phyloP scores from a whole-genome alignment of 2,888 invertebrate genomes.

The Agriotes lineatus region DNA sequence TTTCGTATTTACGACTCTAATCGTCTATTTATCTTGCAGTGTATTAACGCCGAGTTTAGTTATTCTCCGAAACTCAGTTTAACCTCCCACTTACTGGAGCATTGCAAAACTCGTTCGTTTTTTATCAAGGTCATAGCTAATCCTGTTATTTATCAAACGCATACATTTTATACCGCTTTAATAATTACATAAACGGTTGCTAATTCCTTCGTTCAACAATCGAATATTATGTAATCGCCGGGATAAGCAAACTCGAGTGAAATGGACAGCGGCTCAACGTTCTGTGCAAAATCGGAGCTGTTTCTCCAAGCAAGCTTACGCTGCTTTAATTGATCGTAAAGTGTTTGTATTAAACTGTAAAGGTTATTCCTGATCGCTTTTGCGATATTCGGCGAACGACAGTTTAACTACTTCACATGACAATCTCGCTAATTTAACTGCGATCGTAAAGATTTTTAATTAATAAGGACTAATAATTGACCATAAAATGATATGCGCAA shows the following conservation, averaged over 20 bases:
- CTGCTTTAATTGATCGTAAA: too few species aligned
- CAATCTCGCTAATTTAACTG: too few species aligned
- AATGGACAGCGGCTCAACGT: not conserved
- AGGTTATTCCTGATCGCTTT: too few species aligned
- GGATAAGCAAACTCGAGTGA: conserved; percentile 7
- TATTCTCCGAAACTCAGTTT: conserved; percentile 30
- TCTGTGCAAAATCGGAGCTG: too few species aligned
- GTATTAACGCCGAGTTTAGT: not conserved
- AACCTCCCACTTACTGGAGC: conserved; percentile 23
- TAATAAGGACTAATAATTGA: too few species aligned
- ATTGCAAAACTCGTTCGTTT: conserved; percentile 12
- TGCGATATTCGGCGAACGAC: too few species aligned
- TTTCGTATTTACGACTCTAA: conserved; percentile 36
- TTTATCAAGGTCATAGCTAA: conserved; percentile 26
- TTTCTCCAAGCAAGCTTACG: too few species aligned
- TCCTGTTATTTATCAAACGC: conserved; percentile 24
- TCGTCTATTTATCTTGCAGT: conserved; percentile 21
- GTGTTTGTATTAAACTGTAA: too few species aligned
- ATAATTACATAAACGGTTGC: conserved; percentile 14
- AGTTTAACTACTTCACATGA: too few species aligned
- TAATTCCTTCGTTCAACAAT: conserved; percentile 10
- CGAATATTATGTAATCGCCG: conserved; percentile 7
- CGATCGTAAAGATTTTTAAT: too few species aligned
- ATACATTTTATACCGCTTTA: conserved; percentile 14
- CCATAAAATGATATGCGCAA: too few species aligned